Percentiles rank a stretch among this genome's conserved stretches.
Evolutionary conservation across 2,888 invertebrate species (phyloP).

Genomic region (Agrenia bidenticulata): DNA sequence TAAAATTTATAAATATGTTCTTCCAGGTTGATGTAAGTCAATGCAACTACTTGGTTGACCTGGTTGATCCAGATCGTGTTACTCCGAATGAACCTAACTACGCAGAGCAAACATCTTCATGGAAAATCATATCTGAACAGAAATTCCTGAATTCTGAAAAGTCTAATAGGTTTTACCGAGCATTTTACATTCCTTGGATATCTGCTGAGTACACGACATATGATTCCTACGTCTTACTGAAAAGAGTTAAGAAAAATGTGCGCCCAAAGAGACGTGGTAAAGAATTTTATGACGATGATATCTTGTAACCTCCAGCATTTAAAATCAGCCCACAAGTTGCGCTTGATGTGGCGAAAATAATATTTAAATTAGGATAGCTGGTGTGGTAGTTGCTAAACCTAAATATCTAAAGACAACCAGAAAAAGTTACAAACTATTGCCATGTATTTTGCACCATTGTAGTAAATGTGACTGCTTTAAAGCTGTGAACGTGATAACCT

Average conservation of each 20-base stretch:
- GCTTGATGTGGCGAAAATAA: too few species aligned
- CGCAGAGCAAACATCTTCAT: constrained; percentile 65
- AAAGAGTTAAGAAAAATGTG: constrained; percentile 32
- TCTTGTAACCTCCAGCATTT: constrained; percentile 21
- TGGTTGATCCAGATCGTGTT: constrained; percentile 68
- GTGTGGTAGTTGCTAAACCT: too few species aligned
- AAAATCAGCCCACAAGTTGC: too few species aligned
- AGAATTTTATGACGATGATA: constrained; percentile 46
- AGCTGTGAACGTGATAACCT: too few species aligned
- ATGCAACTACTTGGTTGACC: constrained; percentile 84
- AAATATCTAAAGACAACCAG: too few species aligned
- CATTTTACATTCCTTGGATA: constrained; percentile 82
- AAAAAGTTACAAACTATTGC: too few species aligned
- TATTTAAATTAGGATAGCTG: too few species aligned
- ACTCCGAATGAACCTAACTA: constrained; percentile 77
- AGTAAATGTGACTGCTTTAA: too few species aligned
- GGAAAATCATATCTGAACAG: constrained; percentile 71
- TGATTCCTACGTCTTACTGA: constrained; percentile 71
- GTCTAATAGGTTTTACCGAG: constrained; percentile 73
- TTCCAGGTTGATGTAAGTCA: constrained; percentile 71
- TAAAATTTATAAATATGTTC: neutral
- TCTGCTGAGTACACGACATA: constrained; percentile 68
- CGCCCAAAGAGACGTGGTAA: constrained; percentile 30
- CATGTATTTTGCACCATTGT: too few species aligned
- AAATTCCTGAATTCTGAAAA: constrained; percentile 71